Base-by-base conservation (phyloP, 2,888 invertebrate species). In the Eurytoma adleriae region DNA sequence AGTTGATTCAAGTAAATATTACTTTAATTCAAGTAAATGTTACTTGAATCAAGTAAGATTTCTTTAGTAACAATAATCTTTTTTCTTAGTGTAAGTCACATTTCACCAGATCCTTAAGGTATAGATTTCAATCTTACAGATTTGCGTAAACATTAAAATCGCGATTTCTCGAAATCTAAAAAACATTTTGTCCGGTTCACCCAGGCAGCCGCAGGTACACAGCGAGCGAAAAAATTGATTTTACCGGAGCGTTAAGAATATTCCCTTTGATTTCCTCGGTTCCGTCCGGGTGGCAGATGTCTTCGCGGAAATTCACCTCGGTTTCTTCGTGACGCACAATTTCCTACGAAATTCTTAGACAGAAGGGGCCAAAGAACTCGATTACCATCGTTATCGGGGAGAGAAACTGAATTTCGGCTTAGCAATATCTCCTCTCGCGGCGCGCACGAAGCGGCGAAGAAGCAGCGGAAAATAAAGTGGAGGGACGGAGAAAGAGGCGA, bases 321-420 rank as follows among this genome's bases (percentile, higher is more conserved):
- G 40, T 5, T 24, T 54, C 68, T 54, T 18, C 14, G 24, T 24
- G 27, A 24, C 27, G 73, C 40, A 64, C 30, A 64, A 64, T 54
- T 40, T 73, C 20, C 30, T 52, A 20, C n/a, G 27, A 16, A 56
- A 56, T 64, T 64, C 18, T 73, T 18, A 30, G 48, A 30, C 30
- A 62, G 54, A 57, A 50, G 61, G 24, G 59, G 40, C 16, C 27
- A 18, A 20, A 61, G 24, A 59, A 62, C 64, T 56, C 24, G 54
- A 73, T 73, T 64, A 73, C 27, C 40, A 14, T 62, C 62, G 62
- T 64, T 64, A 73, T 73, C 54, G 54, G 14, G 40, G 64, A 73
- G 50, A 40, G 50, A 56, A 73, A 73, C 56, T 64, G 64, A 73
- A 64, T 73, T 73, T 56, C 40, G 40, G 16, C 14, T 13, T 5